Evolutionary conservation across 2,797 vertebrate genomes (phyloP).

Genomic region (Chiloscyllium punctatum): DNA sequence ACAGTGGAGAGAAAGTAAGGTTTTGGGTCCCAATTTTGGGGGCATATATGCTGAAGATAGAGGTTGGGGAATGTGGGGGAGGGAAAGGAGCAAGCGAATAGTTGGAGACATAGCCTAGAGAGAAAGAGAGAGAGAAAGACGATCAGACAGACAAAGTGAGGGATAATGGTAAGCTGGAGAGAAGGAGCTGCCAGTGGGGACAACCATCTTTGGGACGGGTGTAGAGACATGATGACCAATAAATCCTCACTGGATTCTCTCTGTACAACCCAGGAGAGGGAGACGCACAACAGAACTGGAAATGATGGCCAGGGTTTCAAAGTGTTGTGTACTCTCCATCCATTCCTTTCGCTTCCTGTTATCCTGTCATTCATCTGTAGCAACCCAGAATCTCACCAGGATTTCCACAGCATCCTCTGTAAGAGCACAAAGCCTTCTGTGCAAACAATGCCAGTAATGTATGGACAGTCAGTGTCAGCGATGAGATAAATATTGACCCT

Average conservation of each 20-base stretch:
- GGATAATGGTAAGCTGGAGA: no score
- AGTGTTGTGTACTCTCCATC: neutral
- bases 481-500: conserved; percentile 23
- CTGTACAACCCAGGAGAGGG: neutral
- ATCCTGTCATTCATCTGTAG: neutral
- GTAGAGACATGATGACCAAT: no score
- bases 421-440: neutral
- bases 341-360: neutral
- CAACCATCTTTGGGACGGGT: no score
- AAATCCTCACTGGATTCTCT: neutral
- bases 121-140: no score
- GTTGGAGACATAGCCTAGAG: no score
- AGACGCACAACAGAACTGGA: neutral
- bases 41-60: no score
- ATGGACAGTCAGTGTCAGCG: neutral
- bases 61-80: no score
- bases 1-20: no score
- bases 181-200: no score
- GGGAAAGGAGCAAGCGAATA: no score
- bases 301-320: neutral
- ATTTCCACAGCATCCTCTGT: neutral
- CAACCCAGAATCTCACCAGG: neutral
- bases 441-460: neutral
- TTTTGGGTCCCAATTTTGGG: no score
- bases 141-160: no score